Base-by-base conservation (phyloP, 2,797 vertebrate genomes). In the Falco peregrinus region DNA sequence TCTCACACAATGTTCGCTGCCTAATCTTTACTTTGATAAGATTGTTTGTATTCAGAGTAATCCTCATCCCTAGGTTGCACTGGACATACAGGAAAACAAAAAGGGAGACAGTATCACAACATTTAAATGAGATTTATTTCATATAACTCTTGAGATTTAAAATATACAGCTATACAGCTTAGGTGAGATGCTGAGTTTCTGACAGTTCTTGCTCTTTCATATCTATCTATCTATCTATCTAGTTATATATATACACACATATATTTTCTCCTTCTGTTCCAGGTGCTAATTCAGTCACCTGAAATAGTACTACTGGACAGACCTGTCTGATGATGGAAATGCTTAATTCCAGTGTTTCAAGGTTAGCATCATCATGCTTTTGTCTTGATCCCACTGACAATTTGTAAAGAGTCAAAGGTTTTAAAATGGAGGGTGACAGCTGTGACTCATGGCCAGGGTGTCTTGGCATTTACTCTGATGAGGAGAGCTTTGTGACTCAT, bases 401-500 rank as follows among this genome's bases (percentile, higher is more conserved):
- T 74, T 85, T 31, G 14, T 67, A 67, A 79, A 31, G 63, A 84
- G 71, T 73, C 29, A 87, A 84, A 78, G 22, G n/a, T 84, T 93
- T 82, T 47, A 37, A 69, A 90, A 76, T 3, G 3, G 47, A 70
- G 47, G 22, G n/a, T 73, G 71, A 48, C 31, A 67, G n/a, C 60
- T 82, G 51, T 96, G 95, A 93, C 81, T 96, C 53, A 69, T 35
- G 63, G 63, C 28, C 15, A 5, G 39, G 31, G 5, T 81, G n/a
- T 61, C 91, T 86, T 94, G 91, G 63, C 73, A 50, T 71, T 95
- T 76, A 75, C 70, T 28, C 59, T 26, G 31, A 59, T 73, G 31
- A 78, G 43, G 68, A 90, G 63, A 56, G 48, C 84, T 81, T 87
- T 90, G 74, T 95, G 84, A 93, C 67, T 95, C 67, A 73, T 63